Percentiles rank a stretch among this genome's conserved stretches.
Evolutionary conservation across 2,888 invertebrate genomes (phyloP).

Genomic region (Scaeva pyrastri): DNA sequence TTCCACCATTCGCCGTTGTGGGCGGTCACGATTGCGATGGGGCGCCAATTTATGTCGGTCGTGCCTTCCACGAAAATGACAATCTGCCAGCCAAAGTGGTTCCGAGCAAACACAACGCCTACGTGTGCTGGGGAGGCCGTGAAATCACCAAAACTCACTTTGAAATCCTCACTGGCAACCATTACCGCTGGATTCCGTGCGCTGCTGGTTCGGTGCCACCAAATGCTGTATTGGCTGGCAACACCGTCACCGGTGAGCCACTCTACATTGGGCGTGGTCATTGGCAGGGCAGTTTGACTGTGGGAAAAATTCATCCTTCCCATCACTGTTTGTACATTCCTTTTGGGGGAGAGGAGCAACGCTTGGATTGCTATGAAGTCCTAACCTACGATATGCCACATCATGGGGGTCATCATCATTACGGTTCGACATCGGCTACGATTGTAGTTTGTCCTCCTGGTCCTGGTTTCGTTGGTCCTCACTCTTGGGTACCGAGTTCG

Average conservation of each 20-base stretch:
- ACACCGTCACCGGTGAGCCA: slow-evolving; percentile 85
- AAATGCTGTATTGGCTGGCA: slow-evolving; percentile 81
- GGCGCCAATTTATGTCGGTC: slow-evolving; percentile 83
- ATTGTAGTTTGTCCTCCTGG: not conserved
- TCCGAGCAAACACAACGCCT: slow-evolving; percentile 82
- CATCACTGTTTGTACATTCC: slow-evolving; percentile 85
- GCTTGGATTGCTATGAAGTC: slow-evolving; percentile 84
- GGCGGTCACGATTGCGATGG: slow-evolving; percentile 83
- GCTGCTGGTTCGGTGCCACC: slow-evolving; percentile 83
- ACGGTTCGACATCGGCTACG: not conserved
- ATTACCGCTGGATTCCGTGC: slow-evolving; percentile 85
- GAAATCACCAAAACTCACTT: slow-evolving; percentile 84
- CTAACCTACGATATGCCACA: slow-evolving; percentile 80
- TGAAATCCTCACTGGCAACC: slow-evolving; percentile 85
- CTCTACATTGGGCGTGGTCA: slow-evolving; percentile 86
- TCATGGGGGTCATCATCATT: slow-evolving; percentile 27
- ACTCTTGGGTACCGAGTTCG: slow-evolving; percentile 79
- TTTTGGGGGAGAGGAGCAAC: slow-evolving; percentile 84
- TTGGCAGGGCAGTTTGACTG: slow-evolving; percentile 85
- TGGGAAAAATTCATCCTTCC: slow-evolving; percentile 86
- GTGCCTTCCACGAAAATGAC: slow-evolving; percentile 86
- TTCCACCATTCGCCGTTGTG: slow-evolving; percentile 82
- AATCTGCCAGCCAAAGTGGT: slow-evolving; percentile 87
- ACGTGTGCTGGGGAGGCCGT: slow-evolving; percentile 83
- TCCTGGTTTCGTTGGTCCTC: not conserved